These are phyloP conservation scores for Leptopilina clavipes DNA, from an alignment of 1,140 invertebrate species.

Conservation along the genomic window DNA sequence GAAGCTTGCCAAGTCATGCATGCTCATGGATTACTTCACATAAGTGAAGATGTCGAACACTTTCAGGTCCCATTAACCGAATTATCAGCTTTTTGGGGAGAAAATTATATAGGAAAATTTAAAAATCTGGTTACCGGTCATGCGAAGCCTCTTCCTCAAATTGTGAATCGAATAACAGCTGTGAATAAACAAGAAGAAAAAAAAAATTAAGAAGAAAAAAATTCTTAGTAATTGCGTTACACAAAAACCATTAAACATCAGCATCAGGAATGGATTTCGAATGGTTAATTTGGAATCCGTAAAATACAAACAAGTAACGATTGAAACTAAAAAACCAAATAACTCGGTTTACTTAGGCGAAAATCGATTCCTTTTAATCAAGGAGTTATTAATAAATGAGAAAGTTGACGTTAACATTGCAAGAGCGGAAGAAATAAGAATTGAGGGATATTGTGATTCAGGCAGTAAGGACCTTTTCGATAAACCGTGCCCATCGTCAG, in stretches of 20 bases:
- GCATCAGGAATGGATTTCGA: background rate
- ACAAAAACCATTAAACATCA: background rate
- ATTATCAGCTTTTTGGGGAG: constrained; percentile 34
- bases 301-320: background rate
- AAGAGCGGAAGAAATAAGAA: background rate
- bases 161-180: constrained; percentile 5
- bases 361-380: background rate
- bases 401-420: background rate
- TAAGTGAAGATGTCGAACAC: background rate
- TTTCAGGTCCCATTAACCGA: constrained; percentile 10
- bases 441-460: background rate
- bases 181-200: background rate
- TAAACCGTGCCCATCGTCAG: background rate
- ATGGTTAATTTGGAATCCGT: background rate
- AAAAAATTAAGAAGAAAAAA: background rate
- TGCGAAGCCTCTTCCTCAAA: constrained; percentile 22
- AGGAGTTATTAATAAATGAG: background rate
- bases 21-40: background rate
- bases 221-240: background rate
- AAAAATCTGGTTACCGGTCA: background rate
- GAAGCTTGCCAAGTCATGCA: background rate
- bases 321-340: background rate
- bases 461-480: background rate
- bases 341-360: background rate
- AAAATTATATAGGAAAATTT: constrained; percentile 34